Base-by-base conservation (phyloP, 1,140 invertebrate species). In the Leptonema lineaticorne region DNA sequence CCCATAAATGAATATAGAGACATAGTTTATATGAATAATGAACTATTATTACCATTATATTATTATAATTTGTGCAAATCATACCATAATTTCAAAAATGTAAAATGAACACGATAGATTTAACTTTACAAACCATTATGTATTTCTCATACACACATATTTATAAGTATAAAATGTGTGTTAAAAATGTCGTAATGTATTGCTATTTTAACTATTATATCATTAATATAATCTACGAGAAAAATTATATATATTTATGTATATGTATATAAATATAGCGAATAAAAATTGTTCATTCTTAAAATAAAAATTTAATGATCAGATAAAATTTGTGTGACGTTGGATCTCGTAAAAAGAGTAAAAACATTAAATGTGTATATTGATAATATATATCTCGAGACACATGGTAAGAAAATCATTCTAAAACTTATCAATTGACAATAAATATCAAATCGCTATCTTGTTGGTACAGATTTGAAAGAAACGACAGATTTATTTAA, bases 381-480 rank as follows among this genome's bases (percentile, higher is more conserved):
- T n/a, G n/a, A n/a, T n/a, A n/a, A n/a, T n/a, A n/a, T n/a, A n/a
- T n/a, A n/a, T n/a, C n/a, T n/a, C n/a, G n/a, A n/a, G n/a, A n/a
- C n/a, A n/a, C n/a, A n/a, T n/a, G n/a, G n/a, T n/a, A n/a, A n/a
- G n/a, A n/a, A n/a, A n/a, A n/a, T n/a, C n/a, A n/a, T n/a, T n/a
- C n/a, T n/a, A n/a, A n/a, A n/a, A n/a, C n/a, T n/a, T n/a, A 11
- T 26, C 50, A 53, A 53, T 53, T 53, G 50, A 53, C 50, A 24
- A 53, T n/a, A n/a, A n/a, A n/a, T n/a, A n/a, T n/a, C n/a, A n/a
- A n/a, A n/a, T n/a, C n/a, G n/a, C n/a, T n/a, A n/a, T n/a, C n/a
- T n/a, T n/a, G n/a, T n/a, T n/a, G n/a, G n/a, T n/a, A n/a, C n/a
- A n/a, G n/a, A n/a, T n/a, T n/a, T n/a, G n/a, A n/a, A n/a, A n/a